These are phyloP conservation scores for Drosophila sulfurigaster DNA, from an alignment of 1,140 invertebrate species.

Conservation along the genomic window DNA sequence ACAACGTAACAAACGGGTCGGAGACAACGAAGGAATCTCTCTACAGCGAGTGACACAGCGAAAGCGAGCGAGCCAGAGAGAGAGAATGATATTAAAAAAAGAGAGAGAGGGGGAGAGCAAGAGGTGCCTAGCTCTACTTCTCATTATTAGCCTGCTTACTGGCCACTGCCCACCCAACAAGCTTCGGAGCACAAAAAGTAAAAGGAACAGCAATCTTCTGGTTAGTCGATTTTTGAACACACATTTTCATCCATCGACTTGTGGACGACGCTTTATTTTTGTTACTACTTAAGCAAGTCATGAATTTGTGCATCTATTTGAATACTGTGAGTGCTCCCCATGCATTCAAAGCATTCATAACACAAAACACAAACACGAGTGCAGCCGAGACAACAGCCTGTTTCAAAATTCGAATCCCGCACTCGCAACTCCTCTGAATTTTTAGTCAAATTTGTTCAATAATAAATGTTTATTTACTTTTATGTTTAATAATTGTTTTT, in stretches of 20 bases:
- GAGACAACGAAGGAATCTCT: constrained; percentile 8
- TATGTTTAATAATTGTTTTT: too few relatives aligned
- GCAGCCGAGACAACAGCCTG: not conserved
- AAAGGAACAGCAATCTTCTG: not conserved
- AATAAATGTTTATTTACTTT: not conserved
- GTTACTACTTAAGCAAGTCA: constrained; percentile 7
- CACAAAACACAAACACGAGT: not conserved
- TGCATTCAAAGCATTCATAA: not conserved
- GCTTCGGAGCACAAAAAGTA: not conserved
- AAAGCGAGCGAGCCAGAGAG: not conserved
- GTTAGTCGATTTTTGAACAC: constrained; percentile 17
- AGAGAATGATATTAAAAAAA: not conserved
- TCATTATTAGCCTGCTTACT: constrained; percentile 14
- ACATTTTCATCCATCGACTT: constrained; percentile 4
- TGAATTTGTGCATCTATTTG: constrained; percentile 10
- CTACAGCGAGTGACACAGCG: not conserved
- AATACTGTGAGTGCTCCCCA: not conserved
- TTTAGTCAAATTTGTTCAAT: not conserved
- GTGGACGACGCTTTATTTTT: constrained; percentile 15
- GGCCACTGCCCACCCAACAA: constrained; percentile 7
- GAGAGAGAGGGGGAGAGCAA: not conserved
- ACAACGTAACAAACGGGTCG: constrained; percentile 7
- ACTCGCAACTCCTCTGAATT: not conserved
- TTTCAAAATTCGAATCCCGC: not conserved
- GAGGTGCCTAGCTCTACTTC: not conserved